phyloP scores from a whole-genome alignment of 2,113 vertebrate species.

The Bucco capensis region DNA sequence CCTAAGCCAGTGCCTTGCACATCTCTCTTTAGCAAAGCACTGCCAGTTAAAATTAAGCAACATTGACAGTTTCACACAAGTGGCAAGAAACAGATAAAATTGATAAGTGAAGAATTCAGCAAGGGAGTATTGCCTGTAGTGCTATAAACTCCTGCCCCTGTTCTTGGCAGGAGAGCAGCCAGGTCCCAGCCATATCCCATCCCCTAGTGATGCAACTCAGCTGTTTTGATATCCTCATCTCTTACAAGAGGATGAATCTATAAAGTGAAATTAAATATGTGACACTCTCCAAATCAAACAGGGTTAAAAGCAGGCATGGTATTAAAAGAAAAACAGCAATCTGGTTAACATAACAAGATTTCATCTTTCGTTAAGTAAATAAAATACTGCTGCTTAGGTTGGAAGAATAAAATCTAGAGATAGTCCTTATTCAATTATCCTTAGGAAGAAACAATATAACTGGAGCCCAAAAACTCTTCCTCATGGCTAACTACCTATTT shows the following conservation, averaged over 20 bases:
- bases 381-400: conserved; percentile 1
- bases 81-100: not conserved
- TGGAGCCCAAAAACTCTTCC: conserved; percentile 1
- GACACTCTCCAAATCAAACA: not conserved
- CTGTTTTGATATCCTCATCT: not conserved
- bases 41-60: not conserved
- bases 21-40: not conserved
- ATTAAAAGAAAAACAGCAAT: conserved; percentile 41
- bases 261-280: not conserved
- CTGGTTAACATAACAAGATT: conserved; percentile 12
- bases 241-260: not conserved
- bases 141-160: not conserved
- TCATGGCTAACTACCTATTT: not conserved
- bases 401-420: not conserved
- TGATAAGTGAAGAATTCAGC: not conserved
- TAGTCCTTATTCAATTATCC: conserved; percentile 16
- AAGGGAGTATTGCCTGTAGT: not conserved
- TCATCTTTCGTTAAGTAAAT: conserved; percentile 26
- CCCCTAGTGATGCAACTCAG: not conserved
- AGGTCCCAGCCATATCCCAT: not conserved
- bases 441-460: not conserved
- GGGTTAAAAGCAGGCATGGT: not conserved
- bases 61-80: not conserved
- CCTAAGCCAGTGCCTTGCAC: not conserved
- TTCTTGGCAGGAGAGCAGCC: not conserved